Evolutionary conservation across 2,888 invertebrate species (phyloP).

Genomic region (Salticus scenicus): DNA sequence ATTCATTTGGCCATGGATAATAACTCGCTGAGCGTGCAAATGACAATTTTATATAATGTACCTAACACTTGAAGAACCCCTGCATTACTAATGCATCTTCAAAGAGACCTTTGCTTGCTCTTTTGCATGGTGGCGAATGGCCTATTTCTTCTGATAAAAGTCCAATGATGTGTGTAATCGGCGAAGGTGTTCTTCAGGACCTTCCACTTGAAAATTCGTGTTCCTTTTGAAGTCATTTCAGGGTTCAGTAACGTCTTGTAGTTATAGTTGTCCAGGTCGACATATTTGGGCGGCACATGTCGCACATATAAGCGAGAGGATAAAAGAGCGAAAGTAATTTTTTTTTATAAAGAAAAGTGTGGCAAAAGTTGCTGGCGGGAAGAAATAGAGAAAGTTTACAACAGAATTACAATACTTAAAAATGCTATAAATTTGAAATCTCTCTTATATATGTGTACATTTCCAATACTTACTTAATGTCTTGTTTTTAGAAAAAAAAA

Average conservation of each 20-base stretch:
- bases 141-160: no score
- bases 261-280: background rate
- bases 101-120: slow-evolving; percentile 7
- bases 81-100: slow-evolving; percentile 50
- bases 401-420: no score
- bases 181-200: slow-evolving; percentile 22
- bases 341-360: no score
- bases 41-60: slow-evolving; percentile 46
- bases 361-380: no score
- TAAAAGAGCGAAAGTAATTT: no score
- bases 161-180: slow-evolving; percentile 36
- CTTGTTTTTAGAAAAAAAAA: no score
- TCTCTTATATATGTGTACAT: no score
- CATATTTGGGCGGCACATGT: background rate
- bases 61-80: slow-evolving; percentile 42
- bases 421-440: no score
- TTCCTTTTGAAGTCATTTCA: slow-evolving; percentile 46
- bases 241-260: slow-evolving; percentile 33
- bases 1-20: slow-evolving; percentile 42
- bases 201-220: slow-evolving; percentile 18
- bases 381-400: no score
- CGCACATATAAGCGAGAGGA: no score
- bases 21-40: slow-evolving; percentile 45
- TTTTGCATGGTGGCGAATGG: background rate
- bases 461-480: no score